Percentiles rank a stretch among this genome's conserved stretches.
Evolutionary conservation across 2,797 vertebrate genomes (phyloP).

Genomic region (Octomys mimax): DNA sequence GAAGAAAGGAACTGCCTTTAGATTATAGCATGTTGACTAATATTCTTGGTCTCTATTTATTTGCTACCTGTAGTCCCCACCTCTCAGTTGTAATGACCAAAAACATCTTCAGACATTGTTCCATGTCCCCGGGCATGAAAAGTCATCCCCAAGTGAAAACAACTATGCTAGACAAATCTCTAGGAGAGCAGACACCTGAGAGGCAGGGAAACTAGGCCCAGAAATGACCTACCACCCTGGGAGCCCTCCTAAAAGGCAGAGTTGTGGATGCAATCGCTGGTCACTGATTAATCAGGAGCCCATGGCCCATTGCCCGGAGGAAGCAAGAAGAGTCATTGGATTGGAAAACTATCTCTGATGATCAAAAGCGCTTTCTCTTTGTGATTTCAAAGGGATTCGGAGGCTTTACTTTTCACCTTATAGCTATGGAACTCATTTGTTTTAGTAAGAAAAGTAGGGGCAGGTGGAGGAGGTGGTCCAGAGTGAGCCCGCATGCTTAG

Average conservation of each 20-base stretch:
- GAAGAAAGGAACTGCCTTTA: background rate
- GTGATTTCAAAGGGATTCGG: background rate
- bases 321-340: background rate
- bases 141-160: background rate
- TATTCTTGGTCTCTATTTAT: background rate
- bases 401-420: background rate
- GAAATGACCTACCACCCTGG: background rate
- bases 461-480: background rate
- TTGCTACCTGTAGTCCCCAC: background rate
- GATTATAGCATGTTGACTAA: background rate
- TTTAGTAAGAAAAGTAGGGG: constrained; percentile 2
- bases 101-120: background rate
- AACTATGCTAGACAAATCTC: background rate
- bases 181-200: background rate
- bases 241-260: background rate
- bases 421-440: constrained; percentile 16
- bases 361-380: background rate
- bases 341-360: constrained; percentile 57
- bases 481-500: background rate
- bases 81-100: background rate
- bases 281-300: background rate
- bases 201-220: background rate
- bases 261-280: background rate
- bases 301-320: background rate
- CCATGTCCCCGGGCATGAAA: background rate